phyloP scores from a whole-genome alignment of 2,113 vertebrate genomes.

The Tyto alba region DNA sequence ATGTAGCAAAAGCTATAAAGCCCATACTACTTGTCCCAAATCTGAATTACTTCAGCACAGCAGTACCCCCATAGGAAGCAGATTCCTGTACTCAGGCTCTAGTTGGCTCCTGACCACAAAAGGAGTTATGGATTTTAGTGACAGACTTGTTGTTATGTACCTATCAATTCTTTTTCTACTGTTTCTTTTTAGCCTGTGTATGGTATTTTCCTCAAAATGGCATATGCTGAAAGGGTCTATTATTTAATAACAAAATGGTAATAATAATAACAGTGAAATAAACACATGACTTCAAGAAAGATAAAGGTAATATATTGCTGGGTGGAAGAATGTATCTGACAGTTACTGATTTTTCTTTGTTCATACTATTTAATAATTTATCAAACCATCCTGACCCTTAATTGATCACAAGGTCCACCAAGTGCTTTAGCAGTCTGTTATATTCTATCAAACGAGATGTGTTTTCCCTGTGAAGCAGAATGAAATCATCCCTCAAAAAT shows the following conservation, averaged over 20 bases:
- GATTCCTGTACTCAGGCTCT: neutral
- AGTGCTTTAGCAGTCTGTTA: slow-evolving; percentile 44
- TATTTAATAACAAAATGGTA: neutral
- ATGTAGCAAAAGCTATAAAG: neutral
- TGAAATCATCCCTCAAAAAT: neutral
- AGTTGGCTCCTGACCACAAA: neutral
- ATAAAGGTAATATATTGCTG: neutral
- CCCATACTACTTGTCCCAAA: neutral
- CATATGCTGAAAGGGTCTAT: neutral
- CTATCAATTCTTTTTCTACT: neutral
- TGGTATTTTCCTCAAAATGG: neutral
- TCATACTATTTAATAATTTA: slow-evolving; percentile 53
- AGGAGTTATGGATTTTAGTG: neutral
- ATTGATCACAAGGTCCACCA: slow-evolving; percentile 49
- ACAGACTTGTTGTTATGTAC: neutral
- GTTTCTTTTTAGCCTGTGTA: neutral
- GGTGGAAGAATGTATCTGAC: neutral
- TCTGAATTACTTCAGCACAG: neutral
- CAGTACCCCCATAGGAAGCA: neutral
- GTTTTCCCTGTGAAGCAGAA: slow-evolving; percentile 38
- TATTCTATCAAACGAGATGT: neutral
- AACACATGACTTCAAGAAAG: neutral
- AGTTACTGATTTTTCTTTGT: neutral
- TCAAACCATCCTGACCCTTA: slow-evolving; percentile 28
- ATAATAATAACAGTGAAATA: neutral